Percentiles rank a stretch among this genome's conserved stretches.
phyloP scores from a whole-genome alignment of 2,888 invertebrate genomes.

The Pantelozetes paolii region DNA sequence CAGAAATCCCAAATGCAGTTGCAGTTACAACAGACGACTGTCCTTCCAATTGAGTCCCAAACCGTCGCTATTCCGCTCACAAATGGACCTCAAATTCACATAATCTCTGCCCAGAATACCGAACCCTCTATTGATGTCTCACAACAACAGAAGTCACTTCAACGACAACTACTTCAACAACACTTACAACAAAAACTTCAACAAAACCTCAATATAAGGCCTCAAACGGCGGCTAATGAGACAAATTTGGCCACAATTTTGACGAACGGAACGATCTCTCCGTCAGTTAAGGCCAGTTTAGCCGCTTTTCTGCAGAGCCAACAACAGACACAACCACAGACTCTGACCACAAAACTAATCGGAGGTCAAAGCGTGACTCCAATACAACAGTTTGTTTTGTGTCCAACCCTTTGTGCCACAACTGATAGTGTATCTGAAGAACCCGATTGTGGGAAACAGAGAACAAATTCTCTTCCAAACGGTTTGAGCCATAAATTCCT shows the following conservation, averaged over 20 bases:
- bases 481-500: slow-evolving; percentile 35
- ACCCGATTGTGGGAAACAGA: slow-evolving; percentile 27
- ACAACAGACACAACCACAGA: slow-evolving; percentile 37
- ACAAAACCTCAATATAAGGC: slow-evolving; percentile 26
- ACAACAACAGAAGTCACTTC: slow-evolving; percentile 57
- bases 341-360: slow-evolving; percentile 41
- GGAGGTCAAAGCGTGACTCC: slow-evolving; percentile 45
- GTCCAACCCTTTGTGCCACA: slow-evolving; percentile 12
- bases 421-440: neutral
- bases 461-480: slow-evolving; percentile 38
- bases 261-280: slow-evolving; percentile 21
- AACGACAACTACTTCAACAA: slow-evolving; percentile 57
- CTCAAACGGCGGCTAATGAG: slow-evolving; percentile 17
- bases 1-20: slow-evolving; percentile 57
- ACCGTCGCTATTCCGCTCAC: slow-evolving; percentile 38
- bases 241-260: slow-evolving; percentile 24
- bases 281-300: slow-evolving; percentile 33
- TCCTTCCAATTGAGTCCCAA: slow-evolving; percentile 30
- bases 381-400: slow-evolving; percentile 29
- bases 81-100: slow-evolving; percentile 44
- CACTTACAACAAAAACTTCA: slow-evolving; percentile 64
- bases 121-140: slow-evolving; percentile 49
- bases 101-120: slow-evolving; percentile 44
- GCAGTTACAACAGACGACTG: slow-evolving; percentile 42
- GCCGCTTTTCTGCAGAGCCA: slow-evolving; percentile 22